Percentiles rank a stretch among this genome's conserved stretches.
phyloP scores from a whole-genome alignment of 23 tunicate species.

The Styela plicata region DNA sequence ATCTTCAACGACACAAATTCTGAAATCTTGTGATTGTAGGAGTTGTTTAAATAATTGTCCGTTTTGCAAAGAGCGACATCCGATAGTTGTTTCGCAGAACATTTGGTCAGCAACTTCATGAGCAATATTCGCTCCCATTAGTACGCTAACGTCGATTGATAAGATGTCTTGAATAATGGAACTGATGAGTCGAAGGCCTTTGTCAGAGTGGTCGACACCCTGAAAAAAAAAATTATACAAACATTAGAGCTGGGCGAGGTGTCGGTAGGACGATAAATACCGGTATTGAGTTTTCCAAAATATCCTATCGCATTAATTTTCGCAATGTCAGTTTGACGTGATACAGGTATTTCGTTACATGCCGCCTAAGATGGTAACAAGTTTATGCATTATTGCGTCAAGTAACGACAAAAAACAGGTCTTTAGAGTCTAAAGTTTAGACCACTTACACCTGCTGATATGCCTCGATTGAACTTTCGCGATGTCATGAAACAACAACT shows the following conservation, averaged over 20 bases:
- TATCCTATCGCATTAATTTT: too few species aligned
- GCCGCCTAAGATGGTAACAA: too few species aligned
- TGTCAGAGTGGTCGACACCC: conserved; percentile 89
- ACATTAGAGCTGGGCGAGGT: too few species aligned
- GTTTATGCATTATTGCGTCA: too few species aligned
- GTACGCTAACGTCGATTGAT: conserved; percentile 69
- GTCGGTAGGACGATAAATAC: too few species aligned
- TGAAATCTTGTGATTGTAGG: conserved; percentile 73
- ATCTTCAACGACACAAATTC: conserved; percentile 77
- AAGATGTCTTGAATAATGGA: conserved; percentile 65
- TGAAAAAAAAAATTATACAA: conserved; percentile 1
- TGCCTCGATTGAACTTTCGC: too few species aligned
- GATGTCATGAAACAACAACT: too few species aligned
- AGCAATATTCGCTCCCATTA: conserved; percentile 99
- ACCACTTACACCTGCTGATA: too few species aligned
- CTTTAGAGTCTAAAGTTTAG: too few species aligned
- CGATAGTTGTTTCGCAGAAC: conserved; percentile 96
- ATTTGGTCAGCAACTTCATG: conserved; percentile 88
- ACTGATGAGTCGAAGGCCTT: conserved; percentile 87
- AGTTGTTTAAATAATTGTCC: conserved; percentile 79
- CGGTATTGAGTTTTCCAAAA: too few species aligned
- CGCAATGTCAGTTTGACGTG: too few species aligned
- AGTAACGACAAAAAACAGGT: background rate
- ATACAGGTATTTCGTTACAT: too few species aligned
- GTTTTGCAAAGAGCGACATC: conserved; percentile 43